Evolutionary conservation across 2,888 invertebrate species (phyloP).

Genomic region (Eretmocerus hayati): DNA sequence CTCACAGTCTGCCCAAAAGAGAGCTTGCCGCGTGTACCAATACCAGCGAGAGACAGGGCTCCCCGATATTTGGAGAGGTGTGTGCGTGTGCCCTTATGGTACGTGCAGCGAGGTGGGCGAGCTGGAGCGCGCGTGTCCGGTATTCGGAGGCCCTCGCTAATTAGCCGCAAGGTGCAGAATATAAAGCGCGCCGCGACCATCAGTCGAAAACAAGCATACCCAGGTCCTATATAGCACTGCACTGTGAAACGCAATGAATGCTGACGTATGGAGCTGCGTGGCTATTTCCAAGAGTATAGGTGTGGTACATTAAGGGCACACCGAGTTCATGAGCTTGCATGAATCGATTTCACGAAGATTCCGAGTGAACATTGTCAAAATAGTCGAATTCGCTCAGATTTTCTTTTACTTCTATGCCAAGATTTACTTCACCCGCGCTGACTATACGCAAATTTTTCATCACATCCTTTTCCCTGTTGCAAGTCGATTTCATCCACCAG

Average conservation of each 20-base stretch:
- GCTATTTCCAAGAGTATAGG: too few species aligned
- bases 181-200: slow-evolving; percentile 28
- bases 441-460: neutral
- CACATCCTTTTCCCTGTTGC: neutral
- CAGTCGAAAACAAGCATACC: slow-evolving; percentile 36
- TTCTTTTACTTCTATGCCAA: neutral
- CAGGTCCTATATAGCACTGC: too few species aligned
- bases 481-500: too few species aligned
- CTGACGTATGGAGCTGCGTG: slow-evolving; percentile 36
- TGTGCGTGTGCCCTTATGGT: neutral
- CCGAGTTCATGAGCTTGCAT: neutral
- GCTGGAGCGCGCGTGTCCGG: slow-evolving; percentile 36
- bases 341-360: too few species aligned
- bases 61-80: too few species aligned
- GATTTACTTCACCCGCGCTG: neutral
- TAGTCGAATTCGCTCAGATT: neutral
- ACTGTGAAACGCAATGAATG: slow-evolving; percentile 36
- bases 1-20: neutral
- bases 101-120: slow-evolving; percentile 1
- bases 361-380: slow-evolving; percentile 9
- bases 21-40: too few species aligned
- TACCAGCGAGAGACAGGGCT: too few species aligned
- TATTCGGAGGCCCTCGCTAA: slow-evolving; percentile 33
- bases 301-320: too few species aligned
- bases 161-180: slow-evolving; percentile 41